Evolutionary conservation across 1,140 invertebrate genomes (phyloP), one percentile per base, ranked within the genome.

Genomic region (Microvelia longipes): DNA sequence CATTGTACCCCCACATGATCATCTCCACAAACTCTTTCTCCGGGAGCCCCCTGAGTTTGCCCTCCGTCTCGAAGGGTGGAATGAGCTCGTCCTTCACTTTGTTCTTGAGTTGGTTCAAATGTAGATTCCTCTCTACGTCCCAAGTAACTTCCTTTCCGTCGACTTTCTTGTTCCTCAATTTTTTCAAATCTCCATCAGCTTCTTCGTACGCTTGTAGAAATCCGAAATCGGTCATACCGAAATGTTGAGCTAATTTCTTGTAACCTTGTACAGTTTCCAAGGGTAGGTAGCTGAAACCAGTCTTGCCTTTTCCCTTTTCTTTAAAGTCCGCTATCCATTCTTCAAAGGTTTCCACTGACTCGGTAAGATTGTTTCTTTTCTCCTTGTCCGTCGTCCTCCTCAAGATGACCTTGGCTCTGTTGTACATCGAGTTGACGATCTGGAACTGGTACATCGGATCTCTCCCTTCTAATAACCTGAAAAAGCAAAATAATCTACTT

Each of bases 241-340:
- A 76, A 66, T 72, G 74, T 1, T 79, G 73, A 1, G 78, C 79
- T 11, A 81, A 67, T 1, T 74, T 72, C 35, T 77, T 71, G 69
- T 76, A 81, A 15, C 75, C 75, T 66, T 75, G 74, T 1, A 80
- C 73, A 1, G 77, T 60, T n/a, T 81, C 79, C 13, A 79, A 66
- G 0, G 78, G 68, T 2, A 81, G 71, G 68, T 81, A 81, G 35
- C 74, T 73, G 64, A 79, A 79, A 68, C 79, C 80, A 66, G 80
- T 79, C 28, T 78, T 79, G 15, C 77, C 74, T 26, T 79, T 68
- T 2, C 74, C 73, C 69, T 78, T 76, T 27, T 74, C 75, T 28
- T 78, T 78, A 66, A 80, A 81, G 28, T 80, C 79, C 60, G 77
- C 76, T 13, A 80, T 74, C 80, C 80, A 81, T 61, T 76, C 74